Evolutionary conservation across 2,797 vertebrate species (phyloP), one percentile per base, ranked within the genome.

Genomic region (Premnoplex brunnescens): DNA sequence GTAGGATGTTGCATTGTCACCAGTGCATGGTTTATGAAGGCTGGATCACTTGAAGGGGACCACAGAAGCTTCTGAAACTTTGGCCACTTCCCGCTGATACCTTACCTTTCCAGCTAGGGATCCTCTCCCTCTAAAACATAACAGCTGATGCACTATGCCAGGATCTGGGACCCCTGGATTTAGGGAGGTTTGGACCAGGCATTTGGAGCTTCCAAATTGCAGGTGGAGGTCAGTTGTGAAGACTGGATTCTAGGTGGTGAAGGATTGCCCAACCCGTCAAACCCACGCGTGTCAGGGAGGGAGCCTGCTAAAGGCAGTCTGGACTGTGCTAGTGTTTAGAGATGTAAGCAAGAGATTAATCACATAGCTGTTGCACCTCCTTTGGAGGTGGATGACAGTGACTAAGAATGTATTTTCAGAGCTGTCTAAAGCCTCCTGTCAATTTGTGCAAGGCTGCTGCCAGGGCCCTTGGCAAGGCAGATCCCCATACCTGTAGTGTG

Each of bases 351-450:
- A 77, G 78, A 86, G 89, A 97, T 95, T 85, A 93, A 92, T 94
- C 78, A 69, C 58, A 76, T 41, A 91, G 72, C 87, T 93, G 83
- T 97, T 94, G 73, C 74, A 97, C 93, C 96, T 98, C 96, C 97
- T 98, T 98, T 97, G 94, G 97, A 97, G 88, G 88, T 93, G 97
- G 91, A 95, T 96, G 91, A 95, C 90, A 73, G 80, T 96, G 95
- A 96, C 91, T 97, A 97, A 96, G 96, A 94, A 95, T 88, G 93
- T 97, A 96, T 97, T 97, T 97, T 96, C 96, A 97, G 96, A 95
- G 80, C 88, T 91, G 85, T 54, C 66, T 84, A 86, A 94, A 95
- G 68, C 55, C 76, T 94, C 76, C 72, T 59, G 76, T 76, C 77
- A 86, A 59, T 59, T 52, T 55, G 60, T 37, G 63, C 44, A 52